A percentile compares a stretch with the other conserved stretches of the same genome.
Conservation (phyloP, 2,113 vertebrate species). For the Cinclus cinclus region DNA sequence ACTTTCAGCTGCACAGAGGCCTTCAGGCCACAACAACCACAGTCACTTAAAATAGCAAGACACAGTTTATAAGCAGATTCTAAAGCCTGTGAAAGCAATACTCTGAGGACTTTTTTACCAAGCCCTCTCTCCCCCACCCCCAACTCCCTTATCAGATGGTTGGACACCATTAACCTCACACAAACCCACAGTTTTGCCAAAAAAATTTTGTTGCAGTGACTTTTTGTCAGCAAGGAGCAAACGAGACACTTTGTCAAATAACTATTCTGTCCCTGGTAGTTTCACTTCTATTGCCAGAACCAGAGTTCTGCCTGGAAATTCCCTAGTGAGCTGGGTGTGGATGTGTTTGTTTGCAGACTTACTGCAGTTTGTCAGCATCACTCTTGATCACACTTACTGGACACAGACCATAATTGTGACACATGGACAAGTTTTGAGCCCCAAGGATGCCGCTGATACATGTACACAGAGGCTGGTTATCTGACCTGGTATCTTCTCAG, state of each 20-base stretch:
- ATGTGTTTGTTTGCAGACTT: not conserved
- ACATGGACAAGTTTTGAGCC: too few relatives aligned
- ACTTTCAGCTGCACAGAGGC: not conserved
- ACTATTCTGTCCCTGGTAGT: not conserved
- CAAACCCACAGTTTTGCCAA: not conserved
- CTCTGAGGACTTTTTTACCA: not conserved
- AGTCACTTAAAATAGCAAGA: not conserved
- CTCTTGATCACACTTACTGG: not conserved
- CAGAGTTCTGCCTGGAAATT: not conserved
- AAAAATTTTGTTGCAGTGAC: not conserved
- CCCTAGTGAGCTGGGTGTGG: not conserved
- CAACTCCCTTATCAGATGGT: not conserved
- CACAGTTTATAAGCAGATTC: not conserved
- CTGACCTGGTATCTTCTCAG: not conserved
- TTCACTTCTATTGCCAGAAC: not conserved
- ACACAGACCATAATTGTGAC: not conserved
- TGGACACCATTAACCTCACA: not conserved
- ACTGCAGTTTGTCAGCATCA: not conserved
- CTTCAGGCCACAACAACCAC: not conserved
- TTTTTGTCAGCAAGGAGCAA: not conserved
- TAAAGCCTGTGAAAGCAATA: not conserved
- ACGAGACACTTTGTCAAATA: not conserved
- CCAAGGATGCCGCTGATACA: fast-evolving
- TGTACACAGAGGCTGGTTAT: not conserved
- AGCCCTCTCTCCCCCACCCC: not conserved